Evolutionary conservation across 2,888 invertebrate genomes (phyloP).

Genomic region (Cotesia congregata): DNA sequence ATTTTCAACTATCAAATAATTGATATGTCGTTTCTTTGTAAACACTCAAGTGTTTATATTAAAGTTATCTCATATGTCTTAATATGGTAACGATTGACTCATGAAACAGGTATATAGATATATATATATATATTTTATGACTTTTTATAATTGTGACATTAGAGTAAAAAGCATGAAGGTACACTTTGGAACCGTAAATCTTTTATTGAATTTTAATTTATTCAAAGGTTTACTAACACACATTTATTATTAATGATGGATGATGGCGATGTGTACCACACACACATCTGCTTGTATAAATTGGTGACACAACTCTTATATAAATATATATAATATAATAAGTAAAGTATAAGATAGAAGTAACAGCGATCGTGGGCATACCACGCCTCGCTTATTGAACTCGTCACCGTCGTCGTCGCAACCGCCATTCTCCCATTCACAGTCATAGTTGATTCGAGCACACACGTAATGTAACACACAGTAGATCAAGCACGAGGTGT

Average conservation of each 20-base stretch:
- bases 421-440: constrained; percentile 1
- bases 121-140: not conserved
- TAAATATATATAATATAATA: not conserved
- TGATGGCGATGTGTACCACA: not conserved
- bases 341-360: constrained; percentile 46
- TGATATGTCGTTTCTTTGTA: not conserved
- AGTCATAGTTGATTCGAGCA: not conserved
- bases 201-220: not conserved
- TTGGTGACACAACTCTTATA: constrained; percentile 7
- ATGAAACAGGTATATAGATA: not conserved
- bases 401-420: constrained; percentile 39
- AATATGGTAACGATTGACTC: not conserved
- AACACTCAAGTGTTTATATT: not conserved
- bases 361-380: constrained; percentile 55
- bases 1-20: not conserved
- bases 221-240: not conserved
- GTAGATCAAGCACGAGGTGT: constrained; percentile 19
- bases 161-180: not conserved
- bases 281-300: not conserved
- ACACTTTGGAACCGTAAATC: not conserved
- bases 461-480: not conserved
- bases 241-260: not conserved
- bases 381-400: constrained; percentile 54
- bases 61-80: not conserved
- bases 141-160: not conserved